Evolutionary conservation across 1,140 invertebrate species (phyloP).

Genomic region (Psix sp.): DNA sequence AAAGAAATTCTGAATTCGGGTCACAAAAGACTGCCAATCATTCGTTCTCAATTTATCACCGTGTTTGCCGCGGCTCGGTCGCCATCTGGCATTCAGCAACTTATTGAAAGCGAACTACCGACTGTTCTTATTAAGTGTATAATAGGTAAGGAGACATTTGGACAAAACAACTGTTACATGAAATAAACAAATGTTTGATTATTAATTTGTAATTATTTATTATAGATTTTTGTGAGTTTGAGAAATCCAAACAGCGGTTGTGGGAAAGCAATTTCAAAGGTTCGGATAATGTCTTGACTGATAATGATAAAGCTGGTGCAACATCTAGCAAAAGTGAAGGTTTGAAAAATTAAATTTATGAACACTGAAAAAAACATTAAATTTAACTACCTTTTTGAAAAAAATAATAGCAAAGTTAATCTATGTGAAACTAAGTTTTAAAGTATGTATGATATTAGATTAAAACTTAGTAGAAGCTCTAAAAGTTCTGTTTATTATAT

Average conservation of each 20-base stretch:
- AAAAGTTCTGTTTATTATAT: too few relatives aligned
- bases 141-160: conserved; percentile 61
- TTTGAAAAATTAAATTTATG: conserved; percentile 1
- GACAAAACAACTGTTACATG: neutral
- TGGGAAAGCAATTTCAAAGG: conserved; percentile 31
- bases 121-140: conserved; percentile 80
- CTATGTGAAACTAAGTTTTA: too few relatives aligned
- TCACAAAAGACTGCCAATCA: conserved; percentile 75
- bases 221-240: conserved; percentile 76
- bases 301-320: conserved; percentile 75
- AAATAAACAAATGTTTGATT: neutral
- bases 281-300: conserved; percentile 65
- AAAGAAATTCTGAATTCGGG: conserved; percentile 66
- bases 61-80: conserved; percentile 87
- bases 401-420: too few relatives aligned
- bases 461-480: too few relatives aligned
- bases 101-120: conserved; percentile 87
- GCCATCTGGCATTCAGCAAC: conserved; percentile 82
- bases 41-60: conserved; percentile 83
- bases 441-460: too few relatives aligned
- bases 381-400: too few relatives aligned
- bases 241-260: conserved; percentile 58
- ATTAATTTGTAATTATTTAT: conserved; percentile 9
- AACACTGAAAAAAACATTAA: neutral
- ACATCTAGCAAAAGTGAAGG: conserved; percentile 25